Base-by-base conservation (phyloP, 2,888 invertebrate genomes). In the Crepidodera aurea region DNA sequence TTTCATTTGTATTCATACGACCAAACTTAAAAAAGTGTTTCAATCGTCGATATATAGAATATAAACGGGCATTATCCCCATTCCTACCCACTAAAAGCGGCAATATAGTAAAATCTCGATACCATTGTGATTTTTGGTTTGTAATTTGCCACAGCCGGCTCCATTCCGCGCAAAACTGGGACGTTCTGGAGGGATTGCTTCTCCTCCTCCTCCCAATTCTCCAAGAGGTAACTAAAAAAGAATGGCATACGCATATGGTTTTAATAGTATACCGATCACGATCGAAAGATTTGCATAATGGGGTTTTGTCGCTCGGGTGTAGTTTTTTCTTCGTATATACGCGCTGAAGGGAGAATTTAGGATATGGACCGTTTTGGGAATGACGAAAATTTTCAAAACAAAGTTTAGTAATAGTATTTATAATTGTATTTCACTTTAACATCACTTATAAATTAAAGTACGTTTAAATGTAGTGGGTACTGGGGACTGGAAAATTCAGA, bases 231-330 rank as follows among this genome's bases (percentile, higher is more conserved):
- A 67, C 67, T 64, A 65, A 67, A 67, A 63, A 67, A 61, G 59
- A 65, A 65, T 63, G 54, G 62, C 62, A 65, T 53, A 66, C 69
- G 66, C 69, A 68, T 66, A 66, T 69, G 68, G 63, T 69, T 69
- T 65, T 69, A 69, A 69, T 65, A 67, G 63, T 54, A 50, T 64
- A 59, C 66, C 68, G 69, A 69, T 69, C 69, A 69, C 69, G 69
- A 69, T 66, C 63, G 29, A 50, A 19, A 56, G 56, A 65, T 69
- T 69, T 69, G 64, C 69, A 69, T 69, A 69, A 69, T 68, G 68
- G 68, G 65, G 64, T 58, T 67, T 60, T 65, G 55, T 63, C 62
- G 60, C 60, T 58, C 54, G 58, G 53, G 46, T 48, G 51, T 46
- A 53, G 32, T 60, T 64, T 60, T 63, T 60, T 40, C 39, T 44